Evolutionary conservation across 2,888 invertebrate species (phyloP), one percentile per base, ranked within the genome.

Genomic region (Augochlorella aurata): DNA sequence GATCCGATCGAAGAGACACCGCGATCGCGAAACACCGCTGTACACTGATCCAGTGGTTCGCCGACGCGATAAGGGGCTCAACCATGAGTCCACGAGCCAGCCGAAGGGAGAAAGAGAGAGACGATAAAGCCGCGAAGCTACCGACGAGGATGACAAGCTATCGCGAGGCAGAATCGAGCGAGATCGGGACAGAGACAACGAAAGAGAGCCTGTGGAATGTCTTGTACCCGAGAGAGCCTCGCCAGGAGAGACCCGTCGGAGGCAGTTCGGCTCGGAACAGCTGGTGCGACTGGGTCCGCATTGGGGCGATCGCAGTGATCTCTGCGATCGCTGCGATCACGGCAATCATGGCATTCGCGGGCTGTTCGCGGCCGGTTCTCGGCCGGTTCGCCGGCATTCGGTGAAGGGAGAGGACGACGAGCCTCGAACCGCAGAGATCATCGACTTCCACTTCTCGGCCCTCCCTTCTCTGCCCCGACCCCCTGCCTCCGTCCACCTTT

Each of bases 361-460:
- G 68, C 82, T 58, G 74, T 80, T 88, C 87, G 82, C 44, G 38
- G 18, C 63, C 38, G 58, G 58, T 58, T 63, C 38, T 38, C 38
- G 29, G 63, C 18, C 61, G 61, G 21, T 21, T 24, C 21, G 21
- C 29, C 58, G 24, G 24, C 47, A 47, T 47, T 58, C 63, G 92
- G 90, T 89, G 89, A 91, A 90, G 89, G 88, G 88, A 89, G 89
- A 87, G 82, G 85, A n/a, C 44, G 65, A 65, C 65, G 44, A 58
- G 24, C 44, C 44, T 44, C 65, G 44, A 12, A 88, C 90, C 89
- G 89, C 88, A 89, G 89, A 91, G 92, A 92, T 91, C 92, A 92
- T 91, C 91, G 90, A 87, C 86, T 88, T 85, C 84, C 83, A 84
- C 88, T 89, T 81, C 85, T 81, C 77, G 68, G 78, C 52, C 72